A percentile compares a stretch with the other conserved stretches of the same genome.
Conservation (phyloP, 2,888 invertebrate species). For the Parnassius apollo region DNA sequence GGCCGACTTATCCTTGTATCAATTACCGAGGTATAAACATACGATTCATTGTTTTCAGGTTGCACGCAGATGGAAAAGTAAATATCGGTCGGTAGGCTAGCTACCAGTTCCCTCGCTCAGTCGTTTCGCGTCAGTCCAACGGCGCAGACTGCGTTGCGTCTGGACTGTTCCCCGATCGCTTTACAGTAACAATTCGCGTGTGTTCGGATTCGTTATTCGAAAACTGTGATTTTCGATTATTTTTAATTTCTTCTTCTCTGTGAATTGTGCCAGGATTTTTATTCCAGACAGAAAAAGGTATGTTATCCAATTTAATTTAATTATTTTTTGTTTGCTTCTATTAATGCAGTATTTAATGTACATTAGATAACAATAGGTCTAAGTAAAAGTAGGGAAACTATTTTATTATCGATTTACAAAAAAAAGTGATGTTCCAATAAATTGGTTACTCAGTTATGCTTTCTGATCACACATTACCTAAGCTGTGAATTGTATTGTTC, state of each 20-base stretch:
- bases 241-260: constrained; percentile 48
- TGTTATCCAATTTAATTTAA: constrained; percentile 32
- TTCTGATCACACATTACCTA: constrained; percentile 27
- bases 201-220: constrained; percentile 52
- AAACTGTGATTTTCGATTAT: constrained; percentile 48
- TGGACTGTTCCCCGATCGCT: constrained; percentile 27
- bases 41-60: constrained; percentile 38
- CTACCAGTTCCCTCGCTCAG: constrained; percentile 39
- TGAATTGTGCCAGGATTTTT: constrained; percentile 65
- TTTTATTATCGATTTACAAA: constrained; percentile 26
- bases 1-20: constrained; percentile 34
- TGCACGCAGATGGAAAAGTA: constrained; percentile 30
- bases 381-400: constrained; percentile 38
- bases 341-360: constrained; percentile 6
- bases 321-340: background rate
- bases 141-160: constrained; percentile 53
- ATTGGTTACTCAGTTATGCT: constrained; percentile 30
- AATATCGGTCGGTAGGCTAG: constrained; percentile 27
- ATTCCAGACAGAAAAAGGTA: constrained; percentile 48
- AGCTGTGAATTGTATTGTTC: constrained; percentile 24
- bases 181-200: constrained; percentile 51
- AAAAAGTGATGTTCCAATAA: constrained; percentile 30
- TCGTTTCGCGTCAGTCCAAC: constrained; percentile 57
- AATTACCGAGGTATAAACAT: constrained; percentile 39
- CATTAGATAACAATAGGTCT: constrained; percentile 31